These are phyloP conservation scores for Amazona guildingii DNA, from an alignment of 2,113 vertebrate genomes.

Conservation along the genomic window DNA sequence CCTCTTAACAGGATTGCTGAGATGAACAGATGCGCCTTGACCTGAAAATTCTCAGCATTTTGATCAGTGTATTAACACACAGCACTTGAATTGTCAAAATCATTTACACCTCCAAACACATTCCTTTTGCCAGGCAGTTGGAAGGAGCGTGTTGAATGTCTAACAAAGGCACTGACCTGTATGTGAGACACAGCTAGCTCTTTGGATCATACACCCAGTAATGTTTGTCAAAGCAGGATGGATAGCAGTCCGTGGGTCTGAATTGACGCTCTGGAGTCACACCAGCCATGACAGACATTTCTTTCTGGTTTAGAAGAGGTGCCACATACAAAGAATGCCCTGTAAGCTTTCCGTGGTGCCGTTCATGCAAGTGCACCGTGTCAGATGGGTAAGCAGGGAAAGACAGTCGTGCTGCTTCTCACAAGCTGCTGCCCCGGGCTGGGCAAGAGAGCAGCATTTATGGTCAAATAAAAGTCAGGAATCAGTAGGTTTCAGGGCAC, in stretches of 20 bases:
- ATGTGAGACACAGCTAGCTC: not conserved
- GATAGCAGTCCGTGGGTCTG: not conserved
- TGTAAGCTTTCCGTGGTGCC: not conserved
- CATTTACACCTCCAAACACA: conserved; percentile 26
- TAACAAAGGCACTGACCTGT: conserved; percentile 19
- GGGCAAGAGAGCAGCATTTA: not conserved
- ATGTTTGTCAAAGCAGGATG: not conserved
- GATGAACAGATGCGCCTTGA: conserved; percentile 38
- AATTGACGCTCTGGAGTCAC: not conserved
- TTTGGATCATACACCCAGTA: not conserved
- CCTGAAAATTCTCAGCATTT: conserved; percentile 49
- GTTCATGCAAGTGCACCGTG: accelerated
- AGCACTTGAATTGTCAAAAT: conserved; percentile 50
- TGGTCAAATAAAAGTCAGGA: not conserved
- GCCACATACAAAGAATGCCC: not conserved
- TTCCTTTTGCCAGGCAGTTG: conserved; percentile 44
- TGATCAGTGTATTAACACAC: conserved; percentile 43
- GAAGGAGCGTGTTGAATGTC: not conserved
- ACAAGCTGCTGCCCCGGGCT: not conserved
- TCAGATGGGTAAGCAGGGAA: not conserved
- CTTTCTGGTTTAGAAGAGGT: not conserved
- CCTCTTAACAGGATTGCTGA: not conserved
- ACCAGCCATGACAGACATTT: not conserved
- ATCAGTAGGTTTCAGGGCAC: not conserved
- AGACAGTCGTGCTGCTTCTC: not conserved